Base-by-base conservation (phyloP, 1,140 invertebrate species). In the Neuroterus valhalla region DNA sequence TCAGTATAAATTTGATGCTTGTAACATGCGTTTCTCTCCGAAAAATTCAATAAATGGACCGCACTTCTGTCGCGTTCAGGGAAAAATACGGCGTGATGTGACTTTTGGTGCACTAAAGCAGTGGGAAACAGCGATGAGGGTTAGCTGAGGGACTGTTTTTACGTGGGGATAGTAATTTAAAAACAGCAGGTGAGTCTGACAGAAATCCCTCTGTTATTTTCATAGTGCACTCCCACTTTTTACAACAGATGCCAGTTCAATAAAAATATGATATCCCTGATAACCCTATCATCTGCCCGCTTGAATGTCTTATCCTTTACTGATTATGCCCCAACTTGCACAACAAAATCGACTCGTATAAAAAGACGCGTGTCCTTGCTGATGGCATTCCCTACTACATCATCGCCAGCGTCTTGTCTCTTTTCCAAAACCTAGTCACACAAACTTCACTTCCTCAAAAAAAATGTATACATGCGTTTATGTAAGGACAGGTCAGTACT, bases 1-100 rank as follows among this genome's bases (percentile, higher is more conserved):
- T 94, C 94, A 95, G 94, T 95, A 95, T 95, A 95, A 94, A 95
- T 95, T 93, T 95, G 94, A 94, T 92, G 91, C 91, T 93, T 92
- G 91, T 90, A 93, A 91, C 91, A 94, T 94, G 94, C 92, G 92
- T 93, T 94, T 93, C 94, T 94, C 94, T 93, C 93, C 92, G 90
- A 90, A 89, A 91, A 89, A 88, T 88, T 89, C 85, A 78, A 86
- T 85, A 81, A 82, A 68, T 71, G 84, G 80, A 82, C 70, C 73
- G 70, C 84, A 78, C 86, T 76, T 68, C 70, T 74, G 77, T 84
- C 72, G 74, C 70, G 50, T 84, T 81, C 85, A 75, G 70, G 70
- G 31, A 75, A 76, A 71, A 71, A 70, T 67, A 42, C 74, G 67
- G 23, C 76, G 85, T 87, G 71, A 89, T 89, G 86, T 88, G 82